Evolutionary conservation across 2,113 vertebrate species (phyloP), one percentile per base, ranked within the genome.

Genomic region (Tragelaphus strepsiceros): DNA sequence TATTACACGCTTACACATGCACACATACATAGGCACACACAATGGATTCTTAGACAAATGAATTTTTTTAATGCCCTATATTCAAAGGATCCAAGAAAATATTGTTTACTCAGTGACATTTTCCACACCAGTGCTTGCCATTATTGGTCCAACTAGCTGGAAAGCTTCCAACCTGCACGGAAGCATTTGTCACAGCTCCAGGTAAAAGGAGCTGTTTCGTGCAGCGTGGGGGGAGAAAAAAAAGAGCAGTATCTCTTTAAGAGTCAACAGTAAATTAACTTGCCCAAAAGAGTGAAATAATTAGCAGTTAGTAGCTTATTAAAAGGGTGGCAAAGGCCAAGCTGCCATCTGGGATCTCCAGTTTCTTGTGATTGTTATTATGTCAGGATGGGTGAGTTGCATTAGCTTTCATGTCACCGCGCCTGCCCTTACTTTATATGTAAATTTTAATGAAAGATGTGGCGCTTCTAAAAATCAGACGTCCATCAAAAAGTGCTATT

Each of bases 281-380:
- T 98, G 98, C 99, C 99, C 98, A 71, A 98, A 99, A 99, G 98
- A 99, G 99, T 98, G 98, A 99, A 99, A 99, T 99, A 99, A 99
- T 99, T 99, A 99, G 99, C 99, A 98, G 98, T 99, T 99, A 99
- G 99, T 99, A 99, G 99, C 98, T 99, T 99, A 99, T 99, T 99
- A 99, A 99, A 99, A 99, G 99, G 98, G 99, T 99, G 98, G 98
- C 99, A 99, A 98, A 99, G 99, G 99, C 98, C 99, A 99, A 99
- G 98, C 98, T 99, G 99, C 99, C 99, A 99, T 99, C 99, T 99
- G 99, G 99, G 99, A 99, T 99, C 98, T 99, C 98, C 98, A 95
- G 98, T 99, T 99, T 98, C 99, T 98, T 98, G 97, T 97, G 98
- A 99, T 99, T 99, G 99, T 99, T 99, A 99, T 99, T 99, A 99